A percentile compares a stretch with the other conserved stretches of the same genome.
Evolutionary conservation across 2,113 vertebrate species (phyloP).

Genomic region (Leiothrix lutea): DNA sequence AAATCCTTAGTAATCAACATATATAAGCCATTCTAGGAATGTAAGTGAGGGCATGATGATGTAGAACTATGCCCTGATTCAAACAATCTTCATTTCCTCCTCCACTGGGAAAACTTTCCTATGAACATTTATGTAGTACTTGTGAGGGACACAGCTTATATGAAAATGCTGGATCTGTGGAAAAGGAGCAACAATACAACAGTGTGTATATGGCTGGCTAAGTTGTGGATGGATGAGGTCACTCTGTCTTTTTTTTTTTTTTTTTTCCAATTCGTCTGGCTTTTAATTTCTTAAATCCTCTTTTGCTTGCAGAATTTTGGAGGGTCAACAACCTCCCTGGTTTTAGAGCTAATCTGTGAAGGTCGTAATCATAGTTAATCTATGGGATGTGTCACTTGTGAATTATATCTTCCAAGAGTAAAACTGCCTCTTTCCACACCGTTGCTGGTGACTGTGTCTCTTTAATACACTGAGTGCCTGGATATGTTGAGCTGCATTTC

Average conservation of each 20-base stretch:
- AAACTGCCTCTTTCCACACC: conserved; percentile 4
- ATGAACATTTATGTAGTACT: neutral
- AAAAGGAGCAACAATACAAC: neutral
- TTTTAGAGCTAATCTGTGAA: conserved; percentile 4
- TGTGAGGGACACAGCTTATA: neutral
- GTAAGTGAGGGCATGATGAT: neutral
- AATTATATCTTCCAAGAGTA: conserved; percentile 41
- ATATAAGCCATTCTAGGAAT: neutral
- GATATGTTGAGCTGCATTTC: neutral
- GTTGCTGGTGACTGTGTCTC: neutral
- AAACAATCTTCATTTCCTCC: neutral
- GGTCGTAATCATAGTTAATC: conserved; percentile 35
- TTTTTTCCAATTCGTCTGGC: neutral
- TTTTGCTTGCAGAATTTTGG: neutral
- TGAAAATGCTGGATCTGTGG: neutral
- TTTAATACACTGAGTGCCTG: neutral
- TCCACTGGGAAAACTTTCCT: neutral
- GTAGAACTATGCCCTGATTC: neutral
- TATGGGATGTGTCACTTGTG: conserved; percentile 17
- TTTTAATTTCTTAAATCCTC: neutral
- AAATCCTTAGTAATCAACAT: neutral
- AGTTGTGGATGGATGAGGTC: neutral
- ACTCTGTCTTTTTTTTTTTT: neutral
- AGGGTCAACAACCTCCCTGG: neutral
- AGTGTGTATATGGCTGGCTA: neutral